These are phyloP conservation scores for Calliopsis andreniformis DNA, from an alignment of 1,140 invertebrate species.

Conservation along the genomic window DNA sequence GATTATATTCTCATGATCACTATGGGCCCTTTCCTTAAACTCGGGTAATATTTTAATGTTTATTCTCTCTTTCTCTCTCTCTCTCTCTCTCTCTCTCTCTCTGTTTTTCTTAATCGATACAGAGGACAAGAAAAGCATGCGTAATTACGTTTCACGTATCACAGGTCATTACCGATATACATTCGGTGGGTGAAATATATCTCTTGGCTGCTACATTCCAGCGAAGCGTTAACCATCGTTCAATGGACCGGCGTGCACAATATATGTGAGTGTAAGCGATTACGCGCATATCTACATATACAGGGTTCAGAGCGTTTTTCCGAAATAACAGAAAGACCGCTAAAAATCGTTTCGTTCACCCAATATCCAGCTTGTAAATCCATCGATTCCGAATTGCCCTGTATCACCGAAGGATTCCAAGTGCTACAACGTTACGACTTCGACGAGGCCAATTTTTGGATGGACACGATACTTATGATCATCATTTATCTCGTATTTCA, in stretches of 20 bases:
- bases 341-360: too few species aligned
- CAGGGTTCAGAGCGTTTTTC: too few species aligned
- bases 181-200: conserved; percentile 93
- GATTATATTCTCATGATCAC: conserved; percentile 94
- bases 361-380: conserved; percentile 85
- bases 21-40: conserved; percentile 91
- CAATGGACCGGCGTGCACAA: conserved; percentile 90
- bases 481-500: conserved; percentile 87
- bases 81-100: too few species aligned
- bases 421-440: conserved; percentile 89
- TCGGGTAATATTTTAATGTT: conserved; percentile 87
- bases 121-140: too few species aligned
- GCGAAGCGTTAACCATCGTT: conserved; percentile 91
- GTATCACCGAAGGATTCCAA: conserved; percentile 86
- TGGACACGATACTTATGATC: conserved; percentile 85
- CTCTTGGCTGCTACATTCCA: conserved; percentile 96
- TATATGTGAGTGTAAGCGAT: conserved; percentile 86
- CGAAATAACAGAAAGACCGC: too few species aligned
- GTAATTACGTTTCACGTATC: background rate
- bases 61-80: too few species aligned
- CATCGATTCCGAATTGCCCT: conserved; percentile 83
- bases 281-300: too few species aligned
- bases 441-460: conserved; percentile 83
- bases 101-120: too few species aligned
- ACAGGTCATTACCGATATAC: conserved; percentile 89